Evolutionary conservation across 1,140 invertebrate species (phyloP).

Genomic region (Trichogramma pretiosum): DNA sequence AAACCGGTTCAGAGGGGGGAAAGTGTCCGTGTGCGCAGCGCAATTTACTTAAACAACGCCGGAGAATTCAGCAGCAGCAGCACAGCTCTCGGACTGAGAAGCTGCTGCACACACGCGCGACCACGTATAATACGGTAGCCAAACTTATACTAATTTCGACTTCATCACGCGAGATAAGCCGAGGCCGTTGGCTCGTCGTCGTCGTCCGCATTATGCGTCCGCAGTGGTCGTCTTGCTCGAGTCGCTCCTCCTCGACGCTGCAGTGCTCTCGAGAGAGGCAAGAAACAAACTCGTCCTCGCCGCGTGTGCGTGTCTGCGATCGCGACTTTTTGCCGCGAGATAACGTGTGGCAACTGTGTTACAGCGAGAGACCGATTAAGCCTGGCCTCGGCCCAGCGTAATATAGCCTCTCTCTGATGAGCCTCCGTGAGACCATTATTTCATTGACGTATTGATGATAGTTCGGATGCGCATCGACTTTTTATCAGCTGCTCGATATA

Average conservation of each 20-base stretch:
- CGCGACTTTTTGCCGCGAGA: too few species aligned
- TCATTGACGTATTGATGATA: too few species aligned
- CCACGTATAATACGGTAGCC: slow-evolving; percentile 38
- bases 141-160: slow-evolving; percentile 43
- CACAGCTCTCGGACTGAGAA: background rate
- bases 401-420: too few species aligned
- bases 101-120: slow-evolving; percentile 19
- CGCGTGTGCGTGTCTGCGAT: too few species aligned
- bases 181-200: slow-evolving; percentile 37
- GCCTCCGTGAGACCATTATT: too few species aligned
- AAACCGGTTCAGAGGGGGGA: slow-evolving; percentile 46
- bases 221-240: background rate
- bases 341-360: too few species aligned
- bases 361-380: too few species aligned
- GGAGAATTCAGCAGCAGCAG: slow-evolving; percentile 39
- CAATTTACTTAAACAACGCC: slow-evolving; percentile 48
- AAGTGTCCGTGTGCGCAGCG: too few species aligned
- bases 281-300: too few species aligned
- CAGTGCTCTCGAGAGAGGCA: background rate
- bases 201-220: background rate
- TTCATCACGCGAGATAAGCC: slow-evolving; percentile 41
- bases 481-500: too few species aligned
- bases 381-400: too few species aligned
- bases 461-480: too few species aligned
- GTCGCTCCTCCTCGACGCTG: background rate